Base-by-base conservation (phyloP, 2,113 vertebrate genomes). In the Lucifuga dentata region DNA sequence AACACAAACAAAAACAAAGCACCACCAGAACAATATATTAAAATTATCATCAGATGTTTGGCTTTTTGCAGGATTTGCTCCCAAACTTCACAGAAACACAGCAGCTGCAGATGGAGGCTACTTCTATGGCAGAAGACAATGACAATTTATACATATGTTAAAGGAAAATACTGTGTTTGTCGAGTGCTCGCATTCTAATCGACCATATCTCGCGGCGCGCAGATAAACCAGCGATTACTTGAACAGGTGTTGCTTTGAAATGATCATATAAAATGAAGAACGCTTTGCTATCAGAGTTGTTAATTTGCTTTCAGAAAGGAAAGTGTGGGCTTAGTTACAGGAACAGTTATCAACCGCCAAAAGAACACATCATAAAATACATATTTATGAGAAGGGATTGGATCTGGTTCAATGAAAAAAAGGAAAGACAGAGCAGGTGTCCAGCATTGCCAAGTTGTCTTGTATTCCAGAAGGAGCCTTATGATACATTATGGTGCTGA, bases 391-490 rank as follows among this genome's bases (percentile, higher is more conserved):
- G 68, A 68, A 66, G 36, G 52, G 69, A 23, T 83, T 85, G 78
- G 84, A 82, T 56, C 39, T 12, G 17, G 51, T 77, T 90, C 79
- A 90, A 73, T 48, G 21, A 11, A 57, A 50, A 56, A 29, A 29
- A 56, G n/a, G 32, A 33, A 48, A 72, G 33, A 77, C 36, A 38
- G 48, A 78, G 41, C 17, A 2, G 46, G 21, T 36, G 59, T 81
- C 64, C 32, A 1, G 74, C 29, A 12, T 41, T 83, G 84, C 87
- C 88, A 88, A 70, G 80, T 84, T 23, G 62, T 84, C 84, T 84
- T 84, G 82, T 89, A 87, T 84, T 88, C 88, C 83, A 88, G 77
- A 81, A 86, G 84, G 82, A 87, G 81, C 46, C 79, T 68, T 64
- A 67, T 81, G 83, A 88, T 87, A 83, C 81, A 88, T 86, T 76